A percentile compares a stretch with the other conserved stretches of the same genome.
These are phyloP conservation scores for Zalophus californianus DNA, from an alignment of 2,797 vertebrate species.

Conservation along the genomic window DNA sequence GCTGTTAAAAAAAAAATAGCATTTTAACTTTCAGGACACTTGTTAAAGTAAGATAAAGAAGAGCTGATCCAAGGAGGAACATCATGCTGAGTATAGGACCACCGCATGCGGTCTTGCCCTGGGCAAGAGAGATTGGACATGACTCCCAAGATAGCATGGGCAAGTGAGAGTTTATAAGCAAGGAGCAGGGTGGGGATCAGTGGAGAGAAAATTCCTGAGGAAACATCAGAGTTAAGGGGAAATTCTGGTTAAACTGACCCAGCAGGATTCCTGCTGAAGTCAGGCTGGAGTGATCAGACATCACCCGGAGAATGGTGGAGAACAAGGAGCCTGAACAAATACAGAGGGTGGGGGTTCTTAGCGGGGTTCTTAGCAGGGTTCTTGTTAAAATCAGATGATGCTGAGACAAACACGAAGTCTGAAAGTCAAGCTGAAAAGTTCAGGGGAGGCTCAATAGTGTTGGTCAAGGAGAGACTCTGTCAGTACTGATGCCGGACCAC, in stretches of 20 bases:
- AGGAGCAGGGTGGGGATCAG: background rate
- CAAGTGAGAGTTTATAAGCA: background rate
- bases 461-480: background rate
- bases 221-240: background rate
- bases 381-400: background rate
- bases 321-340: background rate
- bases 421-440: background rate
- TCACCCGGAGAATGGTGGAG: accelerated
- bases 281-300: background rate
- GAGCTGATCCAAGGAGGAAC: background rate
- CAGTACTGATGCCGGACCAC: accelerated
- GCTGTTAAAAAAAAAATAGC: background rate
- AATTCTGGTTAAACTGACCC: background rate
- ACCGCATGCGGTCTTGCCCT: background rate
- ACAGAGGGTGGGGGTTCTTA: background rate
- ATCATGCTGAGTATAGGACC: background rate
- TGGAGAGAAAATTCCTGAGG: background rate
- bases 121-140: background rate
- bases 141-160: background rate
- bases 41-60: background rate
- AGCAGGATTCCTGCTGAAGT: background rate
- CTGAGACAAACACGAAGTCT: background rate
- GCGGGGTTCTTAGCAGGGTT: background rate
- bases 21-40: background rate
- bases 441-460: too few relatives aligned